These are phyloP conservation scores for Brachionichthys hirsutus DNA, from an alignment of 2,113 vertebrate species.

Conservation along the genomic window DNA sequence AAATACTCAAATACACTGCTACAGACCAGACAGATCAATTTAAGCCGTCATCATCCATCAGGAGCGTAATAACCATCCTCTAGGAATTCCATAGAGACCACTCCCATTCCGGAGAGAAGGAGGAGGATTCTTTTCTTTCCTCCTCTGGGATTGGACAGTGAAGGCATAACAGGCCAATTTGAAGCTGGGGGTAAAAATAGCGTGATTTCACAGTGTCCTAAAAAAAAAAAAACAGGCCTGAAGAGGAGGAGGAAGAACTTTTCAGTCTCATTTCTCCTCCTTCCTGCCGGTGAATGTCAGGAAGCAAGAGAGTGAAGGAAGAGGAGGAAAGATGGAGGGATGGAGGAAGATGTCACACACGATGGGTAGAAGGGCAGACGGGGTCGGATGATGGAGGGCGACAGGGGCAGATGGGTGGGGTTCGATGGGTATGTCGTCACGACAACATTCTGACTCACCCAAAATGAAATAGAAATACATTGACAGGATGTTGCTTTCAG, in stretches of 20 bases:
- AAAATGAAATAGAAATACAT: background rate
- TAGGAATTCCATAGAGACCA: no score
- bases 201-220: slow-evolving; percentile 19
- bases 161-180: slow-evolving; percentile 38
- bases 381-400: background rate
- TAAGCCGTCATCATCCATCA: no score
- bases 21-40: no score
- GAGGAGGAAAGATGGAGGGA: background rate
- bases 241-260: background rate
- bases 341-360: background rate
- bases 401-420: background rate
- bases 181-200: slow-evolving; percentile 49
- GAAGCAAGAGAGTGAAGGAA: background rate
- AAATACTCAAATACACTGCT: no score
- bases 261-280: background rate
- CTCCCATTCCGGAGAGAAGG: no score
- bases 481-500: background rate
- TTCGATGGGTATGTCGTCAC: background rate
- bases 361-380: background rate
- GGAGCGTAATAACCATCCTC: no score
- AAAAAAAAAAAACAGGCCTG: slow-evolving; percentile 36
- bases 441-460: slow-evolving; percentile 14
- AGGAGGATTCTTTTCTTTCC: no score
- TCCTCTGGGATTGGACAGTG: no score
- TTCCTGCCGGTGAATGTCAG: background rate